These are phyloP conservation scores for Slavum lentiscoides DNA, from an alignment of 2,888 invertebrate species.

Conservation along the genomic window DNA sequence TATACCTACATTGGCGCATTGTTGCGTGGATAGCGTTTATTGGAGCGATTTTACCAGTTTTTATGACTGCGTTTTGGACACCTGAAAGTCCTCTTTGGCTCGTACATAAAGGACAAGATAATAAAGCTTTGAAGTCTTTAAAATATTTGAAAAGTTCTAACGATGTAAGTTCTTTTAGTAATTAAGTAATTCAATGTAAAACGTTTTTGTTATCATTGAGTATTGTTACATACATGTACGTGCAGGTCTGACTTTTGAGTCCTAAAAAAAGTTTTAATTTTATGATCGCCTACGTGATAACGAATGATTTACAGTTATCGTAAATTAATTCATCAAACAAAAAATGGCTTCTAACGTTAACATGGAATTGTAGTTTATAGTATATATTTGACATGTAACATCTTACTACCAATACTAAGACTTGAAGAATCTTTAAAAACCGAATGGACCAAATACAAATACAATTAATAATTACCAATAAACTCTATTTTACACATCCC, in stretches of 20 bases:
- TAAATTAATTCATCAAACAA: no score
- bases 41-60: conserved; percentile 37
- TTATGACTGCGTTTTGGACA: conserved; percentile 47
- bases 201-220: background rate
- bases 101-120: conserved; percentile 32
- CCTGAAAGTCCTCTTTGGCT: conserved; percentile 53
- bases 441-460: no score
- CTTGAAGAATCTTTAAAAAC: no score
- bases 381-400: no score
- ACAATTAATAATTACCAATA: no score
- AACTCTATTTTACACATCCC: no score
- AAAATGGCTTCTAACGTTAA: no score
- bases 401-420: no score
- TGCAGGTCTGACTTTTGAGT: no score
- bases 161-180: conserved; percentile 17
- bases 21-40: conserved; percentile 46
- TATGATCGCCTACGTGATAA: background rate
- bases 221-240: background rate
- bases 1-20: conserved; percentile 45
- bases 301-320: background rate
- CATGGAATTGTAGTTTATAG: no score
- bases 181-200: background rate
- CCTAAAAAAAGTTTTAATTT: no score
- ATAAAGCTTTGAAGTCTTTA: conserved; percentile 44
- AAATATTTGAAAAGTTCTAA: conserved; percentile 40